phyloP scores from a whole-genome alignment of 2,888 invertebrate genomes.

The Drosophila vallismaia region DNA sequence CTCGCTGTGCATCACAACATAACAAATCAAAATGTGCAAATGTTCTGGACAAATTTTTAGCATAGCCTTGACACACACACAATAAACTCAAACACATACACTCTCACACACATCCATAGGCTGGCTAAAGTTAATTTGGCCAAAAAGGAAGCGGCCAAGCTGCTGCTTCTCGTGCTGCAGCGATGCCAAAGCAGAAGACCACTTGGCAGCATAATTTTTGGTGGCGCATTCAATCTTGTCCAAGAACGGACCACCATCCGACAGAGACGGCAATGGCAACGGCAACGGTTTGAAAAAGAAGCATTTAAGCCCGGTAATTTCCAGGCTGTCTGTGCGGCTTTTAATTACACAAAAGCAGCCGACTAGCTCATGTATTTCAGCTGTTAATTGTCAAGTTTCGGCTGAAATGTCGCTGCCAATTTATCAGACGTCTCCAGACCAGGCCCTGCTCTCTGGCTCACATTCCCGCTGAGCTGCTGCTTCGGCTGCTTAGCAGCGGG shows the following conservation, averaged over 20 bases:
- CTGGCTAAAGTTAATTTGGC: conserved; percentile 47
- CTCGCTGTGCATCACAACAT: conserved; percentile 46
- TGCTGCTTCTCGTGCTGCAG: conserved; percentile 14
- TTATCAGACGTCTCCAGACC: conserved; percentile 68
- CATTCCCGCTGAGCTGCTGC: conserved; percentile 47
- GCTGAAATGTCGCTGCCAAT: conserved; percentile 77
- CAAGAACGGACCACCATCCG: conserved; percentile 67
- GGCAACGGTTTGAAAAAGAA: conserved; percentile 17
- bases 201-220: conserved; percentile 72
- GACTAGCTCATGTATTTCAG: conserved; percentile 50
- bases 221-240: conserved; percentile 73
- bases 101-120: conserved; percentile 5
- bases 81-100: conserved; percentile 27
- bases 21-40: conserved; percentile 77
- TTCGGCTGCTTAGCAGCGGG: conserved; percentile 36
- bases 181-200: conserved; percentile 23
- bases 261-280: conserved; percentile 5
- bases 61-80: conserved; percentile 68
- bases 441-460: conserved; percentile 9
- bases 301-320: conserved; percentile 73
- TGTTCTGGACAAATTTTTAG: conserved; percentile 70
- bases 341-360: conserved; percentile 62
- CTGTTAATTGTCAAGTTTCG: conserved; percentile 75
- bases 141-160: conserved; percentile 16
- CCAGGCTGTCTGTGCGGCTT: conserved; percentile 63